These are phyloP conservation scores for Rhynchophorus ferrugineus DNA, from an alignment of 1,140 invertebrate genomes.

Conservation along the genomic window DNA sequence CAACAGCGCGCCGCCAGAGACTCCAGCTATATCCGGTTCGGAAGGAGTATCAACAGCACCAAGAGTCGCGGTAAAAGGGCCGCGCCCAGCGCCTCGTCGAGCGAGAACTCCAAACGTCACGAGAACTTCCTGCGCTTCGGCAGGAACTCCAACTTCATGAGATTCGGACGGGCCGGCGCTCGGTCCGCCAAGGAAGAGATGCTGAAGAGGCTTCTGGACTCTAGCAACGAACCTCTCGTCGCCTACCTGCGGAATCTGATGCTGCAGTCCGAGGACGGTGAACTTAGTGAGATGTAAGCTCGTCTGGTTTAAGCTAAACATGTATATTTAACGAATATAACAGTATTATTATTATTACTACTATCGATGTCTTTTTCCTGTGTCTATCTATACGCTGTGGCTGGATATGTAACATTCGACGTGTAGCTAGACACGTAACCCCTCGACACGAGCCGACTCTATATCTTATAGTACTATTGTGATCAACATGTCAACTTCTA, in stretches of 20 bases:
- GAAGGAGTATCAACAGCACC: conserved; percentile 11
- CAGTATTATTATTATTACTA: too few relatives aligned
- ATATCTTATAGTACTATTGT: too few relatives aligned
- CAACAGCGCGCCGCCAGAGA: conserved; percentile 13
- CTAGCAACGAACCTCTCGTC: conserved; percentile 1
- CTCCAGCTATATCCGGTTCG: conserved; percentile 21
- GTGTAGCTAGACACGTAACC: neutral
- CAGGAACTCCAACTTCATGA: conserved; percentile 23
- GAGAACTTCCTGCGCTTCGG: conserved; percentile 25
- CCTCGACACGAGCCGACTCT: too few relatives aligned
- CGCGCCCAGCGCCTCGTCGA: neutral
- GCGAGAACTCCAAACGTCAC: conserved; percentile 13
- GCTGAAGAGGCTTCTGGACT: neutral
- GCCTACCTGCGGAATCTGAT: conserved; percentile 5
- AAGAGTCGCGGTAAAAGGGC: conserved; percentile 16
- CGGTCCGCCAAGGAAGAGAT: neutral
- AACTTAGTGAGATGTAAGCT: neutral
- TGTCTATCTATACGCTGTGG: neutral
- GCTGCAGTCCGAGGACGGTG: conserved; percentile 7
- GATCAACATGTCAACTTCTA: too few relatives aligned
- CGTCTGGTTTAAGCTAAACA: neutral
- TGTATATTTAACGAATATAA: neutral
- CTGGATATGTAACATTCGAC: neutral
- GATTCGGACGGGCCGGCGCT: conserved; percentile 19
- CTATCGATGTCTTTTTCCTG: neutral